Conservation (phyloP, 2,113 vertebrate species). For the Psilopsiagon aurifrons region DNA sequence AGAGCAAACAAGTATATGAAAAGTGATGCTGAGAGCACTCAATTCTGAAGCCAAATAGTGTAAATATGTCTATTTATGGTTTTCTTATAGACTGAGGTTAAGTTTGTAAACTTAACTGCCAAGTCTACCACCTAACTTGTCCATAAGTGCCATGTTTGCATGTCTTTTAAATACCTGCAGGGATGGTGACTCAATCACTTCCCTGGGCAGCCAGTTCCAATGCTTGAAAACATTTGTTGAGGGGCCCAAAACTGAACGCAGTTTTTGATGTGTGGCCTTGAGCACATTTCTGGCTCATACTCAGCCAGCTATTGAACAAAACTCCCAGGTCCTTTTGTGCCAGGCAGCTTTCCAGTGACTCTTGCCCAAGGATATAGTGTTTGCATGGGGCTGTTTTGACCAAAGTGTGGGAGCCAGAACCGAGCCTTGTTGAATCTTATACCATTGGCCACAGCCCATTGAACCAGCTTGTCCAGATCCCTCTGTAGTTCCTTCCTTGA, state of each 20-base stretch:
- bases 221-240: background rate
- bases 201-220: background rate
- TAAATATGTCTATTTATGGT: background rate
- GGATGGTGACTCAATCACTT: background rate
- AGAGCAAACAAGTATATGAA: background rate
- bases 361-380: background rate
- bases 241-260: background rate
- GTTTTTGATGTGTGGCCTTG: rapidly evolving
- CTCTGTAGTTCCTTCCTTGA: background rate
- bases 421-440: background rate
- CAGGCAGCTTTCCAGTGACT: rapidly evolving
- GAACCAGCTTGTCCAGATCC: background rate
- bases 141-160: rapidly evolving
- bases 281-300: background rate
- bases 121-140: background rate
- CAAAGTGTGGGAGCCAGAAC: rapidly evolving
- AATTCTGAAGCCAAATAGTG: background rate
- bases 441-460: rapidly evolving
- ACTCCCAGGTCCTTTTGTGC: rapidly evolving
- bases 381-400: background rate
- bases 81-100: background rate
- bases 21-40: background rate
- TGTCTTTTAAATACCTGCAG: background rate
- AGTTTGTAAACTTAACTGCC: background rate
- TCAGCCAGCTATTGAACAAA: rapidly evolving